Base-by-base conservation (phyloP, 2,888 invertebrate genomes). In the Keiferia lycopersicella region DNA sequence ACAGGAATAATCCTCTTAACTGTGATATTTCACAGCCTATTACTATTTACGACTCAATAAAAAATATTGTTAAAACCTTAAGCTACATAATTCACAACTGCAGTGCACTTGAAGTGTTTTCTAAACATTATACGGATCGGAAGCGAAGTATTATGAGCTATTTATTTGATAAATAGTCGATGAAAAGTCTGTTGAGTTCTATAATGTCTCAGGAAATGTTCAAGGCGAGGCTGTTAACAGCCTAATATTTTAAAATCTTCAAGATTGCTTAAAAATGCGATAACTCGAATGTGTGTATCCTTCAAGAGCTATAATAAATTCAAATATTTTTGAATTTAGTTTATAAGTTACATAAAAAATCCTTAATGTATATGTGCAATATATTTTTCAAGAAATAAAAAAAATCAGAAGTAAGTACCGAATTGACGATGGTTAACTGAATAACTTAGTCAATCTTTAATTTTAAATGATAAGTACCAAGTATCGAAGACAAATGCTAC, bases 111-210 rank as follows among this genome's bases (percentile, higher is more conserved):
- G n/a, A n/a, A 30, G 30, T n/a, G 34, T 67, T 56, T 56, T 34
- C 56, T 14, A 26, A 56, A 16, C 48, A 61, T 60, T 22, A 39
- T 39, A 56, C 56, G 6, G 16, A 56, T 56, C 56, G 56, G 56
- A 56, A 56, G 56, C 16, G 10, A 16, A 7, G 30, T n/a, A 56
- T 56, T 56, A 56, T 34, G 26, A 8, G 16, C 56, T 34, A 56
- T 56, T 56, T 56, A 56, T 56, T 56, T 26, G 16, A 1, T 41
- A 41, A 14, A 14, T 12, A 16, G 11, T 30, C 34, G 8, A 1
- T 56, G 56, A 56, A 56, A n/a, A 56, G 34, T 26, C 3, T n/a
- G 6, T 6, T 26, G n/a, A 56, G 56, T 56, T 16, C 10, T 34
- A 30, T 56, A 51, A 18, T 20, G 22, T 6, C 12, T 18, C 18